Evolutionary conservation across 2,113 vertebrate species (phyloP).

Genomic region (Leuciscus idus): DNA sequence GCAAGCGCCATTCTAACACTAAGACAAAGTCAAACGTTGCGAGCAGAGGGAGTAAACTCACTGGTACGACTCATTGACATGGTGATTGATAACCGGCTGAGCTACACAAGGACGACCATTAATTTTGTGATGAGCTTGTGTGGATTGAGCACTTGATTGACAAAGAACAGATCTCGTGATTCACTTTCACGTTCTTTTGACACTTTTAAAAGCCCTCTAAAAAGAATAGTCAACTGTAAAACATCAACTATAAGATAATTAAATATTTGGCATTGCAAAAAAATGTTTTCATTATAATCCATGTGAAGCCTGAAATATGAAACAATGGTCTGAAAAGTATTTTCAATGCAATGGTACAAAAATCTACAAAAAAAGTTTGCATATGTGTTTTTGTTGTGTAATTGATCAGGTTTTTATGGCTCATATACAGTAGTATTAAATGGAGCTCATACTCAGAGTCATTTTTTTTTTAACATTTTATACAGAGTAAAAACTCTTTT

Average conservation of each 20-base stretch:
- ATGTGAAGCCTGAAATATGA: neutral
- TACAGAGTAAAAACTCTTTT: too few relatives aligned
- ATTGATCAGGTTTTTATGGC: neutral
- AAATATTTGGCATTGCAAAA: neutral
- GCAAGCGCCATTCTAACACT: neutral
- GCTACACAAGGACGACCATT: neutral
- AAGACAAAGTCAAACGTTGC: neutral
- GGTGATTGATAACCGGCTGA: conserved; percentile 3
- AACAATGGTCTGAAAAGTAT: neutral
- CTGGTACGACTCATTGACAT: neutral
- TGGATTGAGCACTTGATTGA: conserved; percentile 35
- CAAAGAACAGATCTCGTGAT: conserved; percentile 16
- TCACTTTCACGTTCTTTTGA: neutral
- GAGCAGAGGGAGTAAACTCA: neutral
- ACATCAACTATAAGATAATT: neutral
- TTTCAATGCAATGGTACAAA: neutral
- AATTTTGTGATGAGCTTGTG: conserved; percentile 29
- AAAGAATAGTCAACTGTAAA: neutral
- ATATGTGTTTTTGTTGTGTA: neutral
- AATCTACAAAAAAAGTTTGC: too few relatives aligned
- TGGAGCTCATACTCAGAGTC: too few relatives aligned
- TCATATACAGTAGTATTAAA: neutral
- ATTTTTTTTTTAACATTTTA: too few relatives aligned
- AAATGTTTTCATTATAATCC: neutral
- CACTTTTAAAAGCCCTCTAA: neutral